Evolutionary conservation across 1,140 invertebrate genomes (phyloP).

Genomic region (Contarinia nasturtii): DNA sequence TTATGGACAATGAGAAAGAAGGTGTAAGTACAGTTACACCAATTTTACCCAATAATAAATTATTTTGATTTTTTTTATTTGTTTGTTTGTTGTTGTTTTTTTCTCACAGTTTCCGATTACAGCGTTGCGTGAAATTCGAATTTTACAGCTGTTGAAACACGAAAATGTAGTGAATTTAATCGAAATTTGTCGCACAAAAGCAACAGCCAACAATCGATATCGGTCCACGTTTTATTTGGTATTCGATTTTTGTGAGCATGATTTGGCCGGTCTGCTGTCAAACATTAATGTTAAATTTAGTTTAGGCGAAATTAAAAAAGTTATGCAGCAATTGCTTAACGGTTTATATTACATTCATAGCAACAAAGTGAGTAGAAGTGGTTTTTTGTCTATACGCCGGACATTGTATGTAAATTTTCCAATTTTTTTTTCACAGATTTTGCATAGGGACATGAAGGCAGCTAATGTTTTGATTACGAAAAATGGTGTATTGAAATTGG

Average conservation of each 20-base stretch:
- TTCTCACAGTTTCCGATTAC: constrained; percentile 89
- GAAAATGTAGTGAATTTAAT: constrained; percentile 96
- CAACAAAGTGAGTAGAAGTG: constrained; percentile 49
- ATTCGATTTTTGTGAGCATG: constrained; percentile 99
- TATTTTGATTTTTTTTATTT: background rate
- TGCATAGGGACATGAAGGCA: constrained; percentile 96
- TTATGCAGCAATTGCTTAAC: constrained; percentile 93
- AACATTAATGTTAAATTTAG: constrained; percentile 94
- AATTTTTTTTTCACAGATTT: too few species aligned
- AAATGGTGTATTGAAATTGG: constrained; percentile 80
- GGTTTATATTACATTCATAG: constrained; percentile 95
- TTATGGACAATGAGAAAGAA: constrained; percentile 99
- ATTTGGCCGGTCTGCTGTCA: constrained; percentile 88
- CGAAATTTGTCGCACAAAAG: constrained; percentile 89
- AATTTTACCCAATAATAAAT: background rate
- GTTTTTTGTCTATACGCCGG: background rate
- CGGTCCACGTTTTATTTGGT: constrained; percentile 92
- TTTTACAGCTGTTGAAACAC: constrained; percentile 89
- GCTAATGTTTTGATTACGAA: constrained; percentile 97
- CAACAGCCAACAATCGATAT: constrained; percentile 66
- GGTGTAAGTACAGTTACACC: constrained; percentile 43
- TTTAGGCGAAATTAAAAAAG: constrained; percentile 94
- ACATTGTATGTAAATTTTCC: constrained; percentile 13
- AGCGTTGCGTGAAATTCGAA: constrained; percentile 89
- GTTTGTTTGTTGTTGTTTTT: constrained; percentile 7